Conservation (phyloP, 2,113 vertebrate genomes). For the Perca fluviatilis region DNA sequence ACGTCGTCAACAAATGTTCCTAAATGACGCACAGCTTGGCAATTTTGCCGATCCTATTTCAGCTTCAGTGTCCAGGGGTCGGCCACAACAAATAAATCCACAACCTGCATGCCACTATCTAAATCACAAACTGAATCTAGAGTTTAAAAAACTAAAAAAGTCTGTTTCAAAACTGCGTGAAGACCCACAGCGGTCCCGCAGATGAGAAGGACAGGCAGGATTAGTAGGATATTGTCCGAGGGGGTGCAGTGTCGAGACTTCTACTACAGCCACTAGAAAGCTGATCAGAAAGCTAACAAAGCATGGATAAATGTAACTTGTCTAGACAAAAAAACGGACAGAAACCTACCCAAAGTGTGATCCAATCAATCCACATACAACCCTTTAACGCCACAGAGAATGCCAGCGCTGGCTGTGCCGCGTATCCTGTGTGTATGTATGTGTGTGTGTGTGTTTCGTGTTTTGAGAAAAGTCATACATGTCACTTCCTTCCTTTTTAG, state of each 20-base stretch:
- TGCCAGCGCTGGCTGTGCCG: slow-evolving; percentile 22
- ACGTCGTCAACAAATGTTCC: not conserved
- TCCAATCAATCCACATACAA: slow-evolving; percentile 23
- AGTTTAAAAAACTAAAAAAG: not conserved
- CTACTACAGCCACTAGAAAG: not conserved
- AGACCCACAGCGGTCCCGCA: not conserved
- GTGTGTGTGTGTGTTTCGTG: slow-evolving; percentile 5
- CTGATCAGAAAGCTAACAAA: not conserved
- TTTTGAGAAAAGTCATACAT: slow-evolving; percentile 45
- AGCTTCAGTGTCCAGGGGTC: not conserved
- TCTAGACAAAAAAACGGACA: not conserved
- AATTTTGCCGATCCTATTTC: not conserved
- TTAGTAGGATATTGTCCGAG: not conserved
- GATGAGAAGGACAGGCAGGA: not conserved
- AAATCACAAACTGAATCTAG: not conserved
- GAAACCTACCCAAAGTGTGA: slow-evolving; percentile 48
- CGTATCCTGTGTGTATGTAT: slow-evolving; percentile 48
- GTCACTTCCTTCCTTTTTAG: slow-evolving; percentile 68
- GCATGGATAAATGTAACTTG: not conserved
- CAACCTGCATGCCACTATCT: not conserved
- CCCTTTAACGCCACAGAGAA: slow-evolving; percentile 15
- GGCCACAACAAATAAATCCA: not conserved
- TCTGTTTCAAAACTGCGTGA: not conserved
- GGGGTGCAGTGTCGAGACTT: not conserved
- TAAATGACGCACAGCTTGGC: not conserved